A percentile compares a stretch with the other conserved stretches of the same genome.
These are phyloP conservation scores for Trachelus stipa DNA, from an alignment of 2,888 invertebrate species.

Conservation along the genomic window DNA sequence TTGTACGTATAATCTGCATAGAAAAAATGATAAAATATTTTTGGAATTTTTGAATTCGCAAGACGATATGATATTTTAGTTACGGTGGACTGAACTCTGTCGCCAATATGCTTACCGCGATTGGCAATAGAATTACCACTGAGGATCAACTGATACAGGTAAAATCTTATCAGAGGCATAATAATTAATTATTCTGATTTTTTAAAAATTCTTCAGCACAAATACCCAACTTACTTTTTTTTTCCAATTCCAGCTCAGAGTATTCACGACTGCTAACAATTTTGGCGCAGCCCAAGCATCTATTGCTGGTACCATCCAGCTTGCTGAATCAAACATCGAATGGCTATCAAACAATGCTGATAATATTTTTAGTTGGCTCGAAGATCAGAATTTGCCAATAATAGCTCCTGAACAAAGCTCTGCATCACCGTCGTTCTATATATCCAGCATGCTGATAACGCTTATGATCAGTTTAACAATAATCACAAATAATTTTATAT, in stretches of 20 bases:
- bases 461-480: neutral
- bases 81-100: neutral
- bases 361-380: neutral
- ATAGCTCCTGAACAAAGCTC: conserved; percentile 12
- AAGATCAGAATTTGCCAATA: neutral
- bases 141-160: conserved; percentile 45
- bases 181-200: neutral
- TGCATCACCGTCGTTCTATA: conserved; percentile 68
- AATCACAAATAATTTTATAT: conserved; percentile 38
- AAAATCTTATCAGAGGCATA: conserved; percentile 4
- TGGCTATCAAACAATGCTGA: neutral
- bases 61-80: neutral
- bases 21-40: neutral
- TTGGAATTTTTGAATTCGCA: neutral
- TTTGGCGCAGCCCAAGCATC: neutral
- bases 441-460: conserved; percentile 31
- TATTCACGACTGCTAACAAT: neutral
- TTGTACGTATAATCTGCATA: conserved; percentile 18
- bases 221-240: neutral
- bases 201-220: neutral
- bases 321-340: neutral
- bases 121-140: conserved; percentile 33
- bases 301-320: neutral
- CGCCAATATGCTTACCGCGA: neutral
- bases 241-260: neutral